Conservation (phyloP, 2,113 vertebrate species). For the Microtus pennsylvanicus region DNA sequence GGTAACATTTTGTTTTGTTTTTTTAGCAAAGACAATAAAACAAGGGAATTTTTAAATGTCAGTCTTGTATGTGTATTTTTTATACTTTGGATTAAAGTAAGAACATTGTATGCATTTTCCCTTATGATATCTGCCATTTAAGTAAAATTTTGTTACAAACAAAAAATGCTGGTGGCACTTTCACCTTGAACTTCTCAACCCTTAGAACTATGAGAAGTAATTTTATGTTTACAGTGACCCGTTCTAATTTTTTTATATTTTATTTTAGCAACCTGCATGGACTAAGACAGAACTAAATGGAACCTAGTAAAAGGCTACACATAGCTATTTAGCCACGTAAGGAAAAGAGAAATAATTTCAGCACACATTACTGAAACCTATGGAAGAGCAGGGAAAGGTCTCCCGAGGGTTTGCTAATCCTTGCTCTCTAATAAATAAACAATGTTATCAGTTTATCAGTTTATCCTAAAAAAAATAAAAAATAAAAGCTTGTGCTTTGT, state of each 20-base stretch:
- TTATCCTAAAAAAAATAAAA: neutral
- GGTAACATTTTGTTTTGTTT: neutral
- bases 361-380: neutral
- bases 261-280: neutral
- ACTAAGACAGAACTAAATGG: neutral
- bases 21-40: neutral
- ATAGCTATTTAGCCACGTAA: neutral
- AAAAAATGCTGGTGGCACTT: too few relatives aligned
- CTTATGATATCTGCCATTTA: neutral
- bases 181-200: neutral
- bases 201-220: neutral
- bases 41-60: neutral
- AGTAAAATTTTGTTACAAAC: neutral
- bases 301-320: neutral
- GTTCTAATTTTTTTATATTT: neutral
- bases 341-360: neutral
- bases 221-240: neutral
- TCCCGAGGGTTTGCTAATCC: neutral
- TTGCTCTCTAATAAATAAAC: neutral
- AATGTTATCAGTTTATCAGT: neutral
- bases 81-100: neutral
- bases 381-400: neutral
- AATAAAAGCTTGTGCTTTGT: slow-evolving; percentile 19
- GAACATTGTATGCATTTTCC: slow-evolving; percentile 20
- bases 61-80: neutral